Conservation (phyloP, 2,888 invertebrate genomes). For the Carabus problematicus region DNA sequence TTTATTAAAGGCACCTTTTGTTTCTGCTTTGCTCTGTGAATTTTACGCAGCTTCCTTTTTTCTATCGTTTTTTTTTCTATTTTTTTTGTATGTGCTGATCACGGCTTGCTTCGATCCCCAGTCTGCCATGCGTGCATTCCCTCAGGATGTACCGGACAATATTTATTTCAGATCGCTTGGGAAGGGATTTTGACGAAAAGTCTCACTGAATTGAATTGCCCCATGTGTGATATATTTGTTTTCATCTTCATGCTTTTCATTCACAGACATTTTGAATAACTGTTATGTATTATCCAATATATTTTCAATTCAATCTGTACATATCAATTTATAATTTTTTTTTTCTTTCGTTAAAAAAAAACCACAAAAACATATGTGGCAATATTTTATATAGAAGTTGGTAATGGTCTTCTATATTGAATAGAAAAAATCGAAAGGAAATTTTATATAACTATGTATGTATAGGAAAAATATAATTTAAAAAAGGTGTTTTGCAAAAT, state of each 20-base stretch:
- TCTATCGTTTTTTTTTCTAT: conserved; percentile 1
- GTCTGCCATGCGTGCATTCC: conserved; percentile 14
- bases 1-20: conserved; percentile 34
- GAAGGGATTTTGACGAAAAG: too few relatives aligned
- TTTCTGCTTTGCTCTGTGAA: conserved; percentile 19
- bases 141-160: conserved; percentile 26
- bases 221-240: neutral
- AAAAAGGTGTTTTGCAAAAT: too few relatives aligned
- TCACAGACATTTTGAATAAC: neutral
- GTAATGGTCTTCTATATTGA: too few relatives aligned
- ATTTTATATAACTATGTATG: too few relatives aligned
- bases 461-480: too few relatives aligned
- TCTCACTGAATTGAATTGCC: too few relatives aligned
- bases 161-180: conserved; percentile 28
- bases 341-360: too few relatives aligned
- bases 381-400: too few relatives aligned
- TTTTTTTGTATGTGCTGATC: conserved; percentile 22
- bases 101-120: conserved; percentile 13
- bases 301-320: too few relatives aligned
- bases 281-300: neutral
- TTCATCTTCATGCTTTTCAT: neutral
- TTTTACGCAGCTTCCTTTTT: neutral
- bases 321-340: too few relatives aligned
- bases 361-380: too few relatives aligned
- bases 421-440: too few relatives aligned